Base-by-base conservation (phyloP, 1,140 invertebrate genomes). In the Eubasilissa regina region DNA sequence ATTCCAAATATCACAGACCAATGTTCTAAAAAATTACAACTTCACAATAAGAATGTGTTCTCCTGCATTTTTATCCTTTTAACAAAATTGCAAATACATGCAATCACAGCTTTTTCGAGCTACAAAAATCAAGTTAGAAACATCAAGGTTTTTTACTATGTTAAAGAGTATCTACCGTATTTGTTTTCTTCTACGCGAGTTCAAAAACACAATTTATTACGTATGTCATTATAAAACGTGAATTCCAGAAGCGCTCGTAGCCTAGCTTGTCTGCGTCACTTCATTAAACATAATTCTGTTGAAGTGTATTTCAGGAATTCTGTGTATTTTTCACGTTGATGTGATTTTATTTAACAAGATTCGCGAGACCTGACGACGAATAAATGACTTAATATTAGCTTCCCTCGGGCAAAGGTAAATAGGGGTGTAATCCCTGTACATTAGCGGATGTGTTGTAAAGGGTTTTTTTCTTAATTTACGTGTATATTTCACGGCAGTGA, bases 311-410 rank as follows among this genome's bases (percentile, higher is more conserved):
- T 15, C 48, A 51, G 11, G 48, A 51, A 51, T 51, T 51, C n/a
- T 51, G 48, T 51, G 48, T 51, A 51, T 51, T 51, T 51, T 51
- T 51, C 48, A 3, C 9, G 48, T 51, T 51, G 48, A 51, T 51
- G 9, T 51, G 48, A 51, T 51, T 51, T 51, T 51, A 51, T 15
- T 51, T 51, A 51, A 51, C 48, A 51, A 51, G 48, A 1, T 8
- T 51, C 48, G 48, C n/a, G 11, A 51, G 48, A 15, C 48, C n/a
- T 8, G 48, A 15, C 48, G 11, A 8, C 48, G 48, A 51, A 51
- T 51, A 51, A 51, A 51, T 51, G 48, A 3, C 48, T 51, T 51
- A 51, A 51, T 51, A 51, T 51, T 51, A 51, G 11, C 48, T 15
- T 51, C 8, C 48, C 48, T 3, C 3, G 48, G 48, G 3, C 8